phyloP scores from a whole-genome alignment of 1,140 invertebrate species.

The Caenorhabditis brenneri region DNA sequence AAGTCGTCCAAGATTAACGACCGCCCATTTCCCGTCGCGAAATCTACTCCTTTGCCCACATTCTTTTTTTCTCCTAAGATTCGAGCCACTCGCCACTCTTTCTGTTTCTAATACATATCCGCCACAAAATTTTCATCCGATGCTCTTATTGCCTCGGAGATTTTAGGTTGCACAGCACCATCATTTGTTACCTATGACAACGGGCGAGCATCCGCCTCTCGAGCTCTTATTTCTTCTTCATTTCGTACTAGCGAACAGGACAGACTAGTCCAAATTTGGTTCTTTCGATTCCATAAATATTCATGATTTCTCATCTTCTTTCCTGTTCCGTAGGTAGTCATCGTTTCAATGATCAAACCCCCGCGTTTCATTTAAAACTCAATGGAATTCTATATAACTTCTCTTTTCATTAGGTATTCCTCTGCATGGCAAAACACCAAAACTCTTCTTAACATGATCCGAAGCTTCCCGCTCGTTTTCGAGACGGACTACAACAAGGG shows the following conservation, averaged over 20 bases:
- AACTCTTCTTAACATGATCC: too few species aligned
- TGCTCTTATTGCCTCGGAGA: not conserved
- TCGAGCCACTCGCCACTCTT: not conserved
- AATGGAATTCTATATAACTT: not conserved
- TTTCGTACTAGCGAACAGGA: not conserved
- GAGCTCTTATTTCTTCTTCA: not conserved
- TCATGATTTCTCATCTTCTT: not conserved
- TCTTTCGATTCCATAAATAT: not conserved
- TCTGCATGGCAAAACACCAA: too few species aligned
- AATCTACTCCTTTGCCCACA: not conserved
- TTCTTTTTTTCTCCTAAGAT: not conserved
- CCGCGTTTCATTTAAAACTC: not conserved
- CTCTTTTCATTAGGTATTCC: not conserved
- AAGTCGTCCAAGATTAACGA: slow-evolving; percentile 19
- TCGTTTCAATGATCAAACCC: not conserved
- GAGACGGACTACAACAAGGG: too few species aligned
- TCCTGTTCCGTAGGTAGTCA: not conserved
- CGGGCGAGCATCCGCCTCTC: not conserved
- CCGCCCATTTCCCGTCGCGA: not conserved
- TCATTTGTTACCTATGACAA: not conserved
- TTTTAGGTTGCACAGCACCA: not conserved
- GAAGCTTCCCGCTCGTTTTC: too few species aligned
- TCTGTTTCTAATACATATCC: not conserved
- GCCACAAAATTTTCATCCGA: not conserved
- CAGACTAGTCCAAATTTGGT: not conserved